Evolutionary conservation across 2,113 vertebrate species (phyloP).

Genomic region (Hemiprocne comata): DNA sequence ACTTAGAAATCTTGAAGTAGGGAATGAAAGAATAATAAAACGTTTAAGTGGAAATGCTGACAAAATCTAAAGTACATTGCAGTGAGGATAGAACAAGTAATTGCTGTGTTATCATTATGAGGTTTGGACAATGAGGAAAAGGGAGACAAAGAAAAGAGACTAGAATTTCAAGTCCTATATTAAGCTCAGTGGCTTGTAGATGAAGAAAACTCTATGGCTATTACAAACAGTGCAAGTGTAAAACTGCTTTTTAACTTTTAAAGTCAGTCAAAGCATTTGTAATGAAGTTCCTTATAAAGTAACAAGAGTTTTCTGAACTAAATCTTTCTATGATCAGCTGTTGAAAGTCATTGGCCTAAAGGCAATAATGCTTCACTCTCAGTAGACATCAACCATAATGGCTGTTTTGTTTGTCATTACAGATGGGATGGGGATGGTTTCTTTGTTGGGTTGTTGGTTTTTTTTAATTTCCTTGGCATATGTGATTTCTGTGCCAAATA

Average conservation of each 20-base stretch:
- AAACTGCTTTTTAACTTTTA: not conserved
- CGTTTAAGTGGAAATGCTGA: not conserved
- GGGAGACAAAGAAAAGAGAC: not conserved
- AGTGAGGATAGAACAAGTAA: not conserved
- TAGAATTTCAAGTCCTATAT: not conserved
- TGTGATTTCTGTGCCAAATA: constrained; percentile 2
- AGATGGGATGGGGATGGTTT: accelerated
- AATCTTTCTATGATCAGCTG: not conserved
- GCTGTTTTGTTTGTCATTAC: not conserved
- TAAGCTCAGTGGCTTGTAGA: not conserved
- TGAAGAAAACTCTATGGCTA: not conserved
- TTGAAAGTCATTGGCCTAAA: not conserved
- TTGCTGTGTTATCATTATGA: not conserved
- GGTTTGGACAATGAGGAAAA: not conserved
- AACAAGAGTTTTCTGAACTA: too few relatives aligned
- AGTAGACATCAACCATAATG: not conserved
- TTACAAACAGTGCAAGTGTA: too few relatives aligned
- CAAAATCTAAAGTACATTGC: not conserved
- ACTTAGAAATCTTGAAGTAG: not conserved
- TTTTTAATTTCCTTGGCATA: not conserved
- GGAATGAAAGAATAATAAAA: not conserved
- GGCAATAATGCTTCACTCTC: not conserved
- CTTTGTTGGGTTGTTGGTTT: not conserved
- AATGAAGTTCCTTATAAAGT: not conserved
- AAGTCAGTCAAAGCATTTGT: not conserved